A percentile compares a stretch with the other conserved stretches of the same genome.
Conservation (phyloP, 2,888 invertebrate genomes). For the Hedychridium roseum region DNA sequence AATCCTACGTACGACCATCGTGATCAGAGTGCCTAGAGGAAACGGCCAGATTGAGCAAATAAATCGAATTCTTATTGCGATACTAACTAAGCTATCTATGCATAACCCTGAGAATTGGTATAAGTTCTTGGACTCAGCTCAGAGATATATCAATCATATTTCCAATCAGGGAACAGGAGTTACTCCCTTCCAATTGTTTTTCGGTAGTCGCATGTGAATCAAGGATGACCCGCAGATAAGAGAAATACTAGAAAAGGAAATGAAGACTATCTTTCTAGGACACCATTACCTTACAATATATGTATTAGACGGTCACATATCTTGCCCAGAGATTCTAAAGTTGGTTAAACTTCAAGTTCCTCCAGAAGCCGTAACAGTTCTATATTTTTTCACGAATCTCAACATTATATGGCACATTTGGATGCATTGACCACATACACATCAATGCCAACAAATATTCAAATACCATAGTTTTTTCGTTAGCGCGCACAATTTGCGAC, state of each 20-base stretch:
- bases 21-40: neutral
- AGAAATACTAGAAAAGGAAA: constrained; percentile 2
- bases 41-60: neutral
- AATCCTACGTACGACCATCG: neutral
- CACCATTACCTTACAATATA: constrained; percentile 3
- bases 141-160: constrained; percentile 1
- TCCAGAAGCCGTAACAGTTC: too few species aligned
- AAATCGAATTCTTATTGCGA: neutral
- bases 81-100: neutral
- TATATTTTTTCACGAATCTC: too few species aligned
- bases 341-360: too few species aligned
- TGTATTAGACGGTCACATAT: too few species aligned
- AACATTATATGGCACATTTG: too few species aligned
- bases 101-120: too few species aligned
- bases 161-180: neutral
- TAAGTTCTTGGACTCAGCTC: too few species aligned
- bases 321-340: too few species aligned
- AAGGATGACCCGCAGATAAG: neutral
- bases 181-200: constrained; percentile 4
- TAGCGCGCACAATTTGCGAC: too few species aligned
- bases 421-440: too few species aligned
- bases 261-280: neutral
- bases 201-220: neutral
- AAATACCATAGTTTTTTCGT: too few species aligned
- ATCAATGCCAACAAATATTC: too few species aligned